Conservation (phyloP, 2,888 invertebrate genomes). For the Caenorhabditis imperialis region DNA sequence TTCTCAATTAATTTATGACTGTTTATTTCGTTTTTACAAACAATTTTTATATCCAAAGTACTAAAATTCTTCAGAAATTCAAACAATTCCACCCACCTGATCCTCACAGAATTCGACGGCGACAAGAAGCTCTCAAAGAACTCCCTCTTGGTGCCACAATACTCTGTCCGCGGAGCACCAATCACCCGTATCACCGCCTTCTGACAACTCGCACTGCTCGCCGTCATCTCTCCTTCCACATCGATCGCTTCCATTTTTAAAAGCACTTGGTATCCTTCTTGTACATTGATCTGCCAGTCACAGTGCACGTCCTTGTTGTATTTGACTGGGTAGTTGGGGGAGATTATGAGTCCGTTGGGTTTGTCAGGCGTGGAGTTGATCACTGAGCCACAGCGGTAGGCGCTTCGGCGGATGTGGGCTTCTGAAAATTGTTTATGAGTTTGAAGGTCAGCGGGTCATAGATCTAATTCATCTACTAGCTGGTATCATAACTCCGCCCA, state of each 20-base stretch:
- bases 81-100: constrained; percentile 25
- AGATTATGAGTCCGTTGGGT: constrained; percentile 80
- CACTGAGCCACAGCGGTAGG: constrained; percentile 53
- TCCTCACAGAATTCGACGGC: constrained; percentile 51
- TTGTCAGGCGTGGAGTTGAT: constrained; percentile 55
- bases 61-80: no score
- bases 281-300: constrained; percentile 89
- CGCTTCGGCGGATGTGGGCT: constrained; percentile 32
- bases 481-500: no score
- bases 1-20: no score
- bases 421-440: constrained; percentile 11
- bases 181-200: constrained; percentile 66
- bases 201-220: constrained; percentile 60
- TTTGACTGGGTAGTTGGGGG: constrained; percentile 91
- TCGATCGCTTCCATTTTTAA: constrained; percentile 92
- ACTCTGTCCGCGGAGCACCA: constrained; percentile 54
- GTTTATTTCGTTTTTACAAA: no score
- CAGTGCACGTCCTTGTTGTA: constrained; percentile 90
- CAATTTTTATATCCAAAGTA: no score
- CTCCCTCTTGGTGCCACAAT: constrained; percentile 61
- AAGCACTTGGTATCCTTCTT: constrained; percentile 82
- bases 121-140: constrained; percentile 54
- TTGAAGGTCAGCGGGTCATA: neutral
- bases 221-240: constrained; percentile 85
- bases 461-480: neutral